Conservation (phyloP, 2,113 vertebrate species). For the Maccullochella peelii region DNA sequence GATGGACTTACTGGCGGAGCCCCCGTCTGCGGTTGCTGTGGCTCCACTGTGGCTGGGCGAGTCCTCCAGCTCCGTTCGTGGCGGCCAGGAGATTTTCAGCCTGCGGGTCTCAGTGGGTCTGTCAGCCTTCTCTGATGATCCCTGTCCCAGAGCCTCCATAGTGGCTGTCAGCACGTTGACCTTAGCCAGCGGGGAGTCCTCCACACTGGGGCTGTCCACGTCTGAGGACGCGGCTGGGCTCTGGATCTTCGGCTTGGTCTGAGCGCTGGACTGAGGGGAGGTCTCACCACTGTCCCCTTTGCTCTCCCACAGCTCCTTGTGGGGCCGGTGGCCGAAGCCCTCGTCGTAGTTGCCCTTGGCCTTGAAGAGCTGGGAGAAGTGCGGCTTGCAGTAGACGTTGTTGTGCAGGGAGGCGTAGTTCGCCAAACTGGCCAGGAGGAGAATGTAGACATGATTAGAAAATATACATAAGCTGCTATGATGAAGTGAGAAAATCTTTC, state of each 20-base stretch:
- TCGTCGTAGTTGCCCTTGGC: constrained; percentile 99
- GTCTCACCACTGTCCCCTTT: constrained; percentile 84
- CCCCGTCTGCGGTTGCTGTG: constrained; percentile 73
- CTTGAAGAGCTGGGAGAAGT: constrained; percentile 98
- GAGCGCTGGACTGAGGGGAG: constrained; percentile 17
- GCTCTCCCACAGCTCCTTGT: constrained; percentile 94
- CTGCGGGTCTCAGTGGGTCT: constrained; percentile 90
- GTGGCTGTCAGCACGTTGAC: constrained; percentile 91
- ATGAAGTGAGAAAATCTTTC: background rate
- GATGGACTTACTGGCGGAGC: constrained; percentile 80
- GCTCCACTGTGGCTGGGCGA: constrained; percentile 42
- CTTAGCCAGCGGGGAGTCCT: constrained; percentile 93
- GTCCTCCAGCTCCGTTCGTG: constrained; percentile 74
- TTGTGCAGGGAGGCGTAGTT: constrained; percentile 95
- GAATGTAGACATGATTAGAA: background rate
- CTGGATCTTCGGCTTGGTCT: background rate
- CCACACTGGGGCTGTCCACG: constrained; percentile 87
- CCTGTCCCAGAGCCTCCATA: constrained; percentile 91
- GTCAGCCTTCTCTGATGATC: constrained; percentile 78
- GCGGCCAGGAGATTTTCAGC: constrained; percentile 95
- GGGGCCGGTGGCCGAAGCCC: constrained; percentile 95
- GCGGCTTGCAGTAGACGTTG: constrained; percentile 96
- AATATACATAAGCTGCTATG: background rate
- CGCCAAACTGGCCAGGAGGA: constrained; percentile 84
- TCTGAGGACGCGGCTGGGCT: constrained; percentile 65